Conservation (phyloP, 2,797 vertebrate species). For the Enteromius anoplus region DNA sequence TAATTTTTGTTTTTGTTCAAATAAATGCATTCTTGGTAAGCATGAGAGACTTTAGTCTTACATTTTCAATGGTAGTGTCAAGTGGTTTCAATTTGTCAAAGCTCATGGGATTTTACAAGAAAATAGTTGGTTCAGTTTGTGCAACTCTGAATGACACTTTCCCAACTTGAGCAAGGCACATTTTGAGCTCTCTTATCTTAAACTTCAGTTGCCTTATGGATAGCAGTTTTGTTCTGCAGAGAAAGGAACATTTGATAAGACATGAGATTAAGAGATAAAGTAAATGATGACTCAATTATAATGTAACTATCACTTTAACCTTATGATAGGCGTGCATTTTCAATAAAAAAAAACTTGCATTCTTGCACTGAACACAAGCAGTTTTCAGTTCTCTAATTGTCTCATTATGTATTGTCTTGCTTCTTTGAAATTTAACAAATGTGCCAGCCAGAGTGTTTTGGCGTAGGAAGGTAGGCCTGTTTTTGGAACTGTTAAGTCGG, state of each 20-base stretch:
- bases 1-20: neutral
- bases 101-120: neutral
- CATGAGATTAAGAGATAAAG: neutral
- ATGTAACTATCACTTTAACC: neutral
- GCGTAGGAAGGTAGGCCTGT: neutral
- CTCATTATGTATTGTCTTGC: slow-evolving; percentile 12
- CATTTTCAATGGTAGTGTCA: neutral
- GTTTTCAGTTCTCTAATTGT: slow-evolving; percentile 4
- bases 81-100: neutral
- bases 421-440: slow-evolving; percentile 19
- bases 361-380: neutral
- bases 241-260: neutral
- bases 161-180: neutral
- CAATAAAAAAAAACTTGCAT: neutral
- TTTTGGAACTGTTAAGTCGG: neutral
- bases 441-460: slow-evolving; percentile 2
- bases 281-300: neutral
- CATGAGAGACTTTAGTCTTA: neutral
- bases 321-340: neutral
- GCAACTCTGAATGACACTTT: neutral
- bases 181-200: neutral
- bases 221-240: slow-evolving; percentile 7
- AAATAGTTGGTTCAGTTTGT: neutral
- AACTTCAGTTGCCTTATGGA: neutral
- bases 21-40: neutral